These are phyloP conservation scores for Synanthedon vespiformis DNA, from an alignment of 2,888 invertebrate species.

Conservation along the genomic window DNA sequence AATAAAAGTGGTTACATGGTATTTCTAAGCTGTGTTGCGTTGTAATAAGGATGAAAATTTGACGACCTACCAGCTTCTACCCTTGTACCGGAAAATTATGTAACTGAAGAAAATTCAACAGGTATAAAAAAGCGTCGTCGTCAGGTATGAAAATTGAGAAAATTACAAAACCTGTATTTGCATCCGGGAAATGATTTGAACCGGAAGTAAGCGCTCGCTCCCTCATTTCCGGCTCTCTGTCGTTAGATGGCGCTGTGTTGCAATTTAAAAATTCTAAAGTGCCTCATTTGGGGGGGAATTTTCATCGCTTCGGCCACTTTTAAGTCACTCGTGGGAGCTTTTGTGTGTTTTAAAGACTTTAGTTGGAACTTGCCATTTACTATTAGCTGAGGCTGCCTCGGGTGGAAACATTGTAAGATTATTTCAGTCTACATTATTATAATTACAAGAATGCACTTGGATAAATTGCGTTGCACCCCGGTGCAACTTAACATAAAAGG, in stretches of 20 bases:
- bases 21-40: too few species aligned
- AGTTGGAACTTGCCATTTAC: not conserved
- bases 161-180: conserved; percentile 31
- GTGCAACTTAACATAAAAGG: too few species aligned
- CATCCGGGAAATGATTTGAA: conserved; percentile 30
- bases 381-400: not conserved
- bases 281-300: not conserved
- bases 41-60: too few species aligned
- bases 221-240: conserved; percentile 21
- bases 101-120: conserved; percentile 21
- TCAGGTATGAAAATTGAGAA: conserved; percentile 17
- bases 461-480: too few species aligned
- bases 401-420: not conserved
- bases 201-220: conserved; percentile 23
- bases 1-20: not conserved
- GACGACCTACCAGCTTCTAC: not conserved
- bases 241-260: conserved; percentile 2
- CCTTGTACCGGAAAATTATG: not conserved
- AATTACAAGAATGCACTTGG: too few species aligned
- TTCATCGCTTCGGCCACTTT: not conserved
- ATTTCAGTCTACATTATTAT: not conserved
- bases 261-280: conserved; percentile 1
- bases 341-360: not conserved
- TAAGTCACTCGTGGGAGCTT: not conserved
- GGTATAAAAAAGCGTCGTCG: conserved; percentile 10